Conservation (phyloP, 1,140 invertebrate genomes). For the Heliconius melpomene region DNA sequence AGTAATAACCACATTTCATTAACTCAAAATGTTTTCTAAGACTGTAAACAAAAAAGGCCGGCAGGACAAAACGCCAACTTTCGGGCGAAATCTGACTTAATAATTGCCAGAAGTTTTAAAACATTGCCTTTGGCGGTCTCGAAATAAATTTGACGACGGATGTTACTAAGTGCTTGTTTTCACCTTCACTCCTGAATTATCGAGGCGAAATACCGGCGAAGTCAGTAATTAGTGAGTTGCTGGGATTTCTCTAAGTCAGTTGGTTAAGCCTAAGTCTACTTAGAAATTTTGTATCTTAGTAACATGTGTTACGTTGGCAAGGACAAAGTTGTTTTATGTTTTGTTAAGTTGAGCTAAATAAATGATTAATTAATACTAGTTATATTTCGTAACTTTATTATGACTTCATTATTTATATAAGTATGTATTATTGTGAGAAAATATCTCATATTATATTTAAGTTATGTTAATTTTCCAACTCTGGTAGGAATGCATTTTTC, state of each 20-base stretch:
- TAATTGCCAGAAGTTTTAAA: conserved; percentile 16
- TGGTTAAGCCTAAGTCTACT: conserved; percentile 4
- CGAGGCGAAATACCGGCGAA: conserved; percentile 11
- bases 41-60: neutral
- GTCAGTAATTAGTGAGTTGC: conserved; percentile 7
- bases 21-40: neutral
- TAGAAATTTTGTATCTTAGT: conserved; percentile 4
- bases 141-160: conserved; percentile 18
- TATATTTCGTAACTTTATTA: neutral
- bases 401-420: no score
- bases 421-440: no score
- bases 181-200: conserved; percentile 24
- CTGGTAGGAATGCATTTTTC: no score
- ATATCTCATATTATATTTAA: no score
- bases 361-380: neutral
- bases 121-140: conserved; percentile 20
- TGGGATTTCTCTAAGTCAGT: neutral
- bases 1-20: neutral
- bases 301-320: conserved; percentile 12
- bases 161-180: conserved; percentile 26
- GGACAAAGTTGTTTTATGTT: neutral
- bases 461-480: no score
- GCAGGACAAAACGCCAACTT: conserved; percentile 1
- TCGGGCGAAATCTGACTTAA: neutral
- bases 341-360: neutral